phyloP scores from a whole-genome alignment of 2,888 invertebrate genomes.

The Carabus problematicus region DNA sequence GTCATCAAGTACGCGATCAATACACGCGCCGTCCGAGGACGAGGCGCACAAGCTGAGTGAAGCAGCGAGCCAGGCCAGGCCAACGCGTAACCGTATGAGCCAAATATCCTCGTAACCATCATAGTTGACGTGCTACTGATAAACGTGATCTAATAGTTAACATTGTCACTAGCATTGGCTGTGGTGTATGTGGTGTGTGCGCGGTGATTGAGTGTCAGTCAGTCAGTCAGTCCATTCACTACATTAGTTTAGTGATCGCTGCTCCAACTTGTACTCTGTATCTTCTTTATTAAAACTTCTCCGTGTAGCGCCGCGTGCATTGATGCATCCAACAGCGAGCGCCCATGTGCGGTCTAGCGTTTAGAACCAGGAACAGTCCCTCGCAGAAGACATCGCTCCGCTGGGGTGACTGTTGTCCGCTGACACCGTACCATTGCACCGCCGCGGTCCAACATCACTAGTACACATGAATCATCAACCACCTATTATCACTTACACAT shows the following conservation, averaged over 20 bases:
- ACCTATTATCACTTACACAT: no score
- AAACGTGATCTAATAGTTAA: neutral
- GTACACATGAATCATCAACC: constrained; percentile 1
- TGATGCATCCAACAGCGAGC: constrained; percentile 60
- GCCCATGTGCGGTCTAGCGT: constrained; percentile 95
- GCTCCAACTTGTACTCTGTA: constrained; percentile 43
- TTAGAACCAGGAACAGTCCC: constrained; percentile 95
- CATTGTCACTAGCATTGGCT: no score
- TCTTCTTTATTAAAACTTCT: constrained; percentile 35
- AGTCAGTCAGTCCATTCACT: no score
- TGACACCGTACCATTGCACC: constrained; percentile 42
- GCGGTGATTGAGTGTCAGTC: neutral
- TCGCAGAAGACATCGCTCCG: constrained; percentile 96
- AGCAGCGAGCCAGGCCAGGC: constrained; percentile 45
- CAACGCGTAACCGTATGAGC: neutral
- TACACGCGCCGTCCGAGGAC: constrained; percentile 52
- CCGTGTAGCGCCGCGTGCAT: constrained; percentile 46
- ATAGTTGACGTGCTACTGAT: neutral
- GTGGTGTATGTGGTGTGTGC: no score
- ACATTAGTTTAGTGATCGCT: neutral
- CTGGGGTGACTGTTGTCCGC: constrained; percentile 91
- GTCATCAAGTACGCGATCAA: constrained; percentile 56
- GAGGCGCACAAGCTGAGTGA: constrained; percentile 46
- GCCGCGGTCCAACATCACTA: neutral
- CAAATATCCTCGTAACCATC: neutral